Evolutionary conservation across 2,888 invertebrate genomes (phyloP).

Genomic region (Conistra vaccinii): DNA sequence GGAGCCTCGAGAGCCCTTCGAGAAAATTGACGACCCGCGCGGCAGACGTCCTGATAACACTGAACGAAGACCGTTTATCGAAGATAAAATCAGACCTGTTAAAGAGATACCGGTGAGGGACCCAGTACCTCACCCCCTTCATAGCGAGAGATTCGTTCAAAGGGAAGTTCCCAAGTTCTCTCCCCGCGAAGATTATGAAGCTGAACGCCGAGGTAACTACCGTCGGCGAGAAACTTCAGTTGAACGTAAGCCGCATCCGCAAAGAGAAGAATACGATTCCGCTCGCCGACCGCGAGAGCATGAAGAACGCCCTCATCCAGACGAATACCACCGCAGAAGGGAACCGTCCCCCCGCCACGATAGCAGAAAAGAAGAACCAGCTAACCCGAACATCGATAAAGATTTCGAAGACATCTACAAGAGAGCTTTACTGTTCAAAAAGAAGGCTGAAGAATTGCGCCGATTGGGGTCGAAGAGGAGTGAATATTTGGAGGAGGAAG

Average conservation of each 20-base stretch:
- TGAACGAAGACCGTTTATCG: constrained; percentile 69
- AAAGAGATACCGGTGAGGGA: constrained; percentile 55
- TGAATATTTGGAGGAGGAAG: constrained; percentile 62
- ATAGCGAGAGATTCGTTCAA: constrained; percentile 53
- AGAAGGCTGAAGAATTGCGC: constrained; percentile 79
- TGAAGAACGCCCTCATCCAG: constrained; percentile 64
- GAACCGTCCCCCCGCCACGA: constrained; percentile 65
- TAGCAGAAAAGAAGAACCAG: constrained; percentile 53
- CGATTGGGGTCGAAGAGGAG: constrained; percentile 65
- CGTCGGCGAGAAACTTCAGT: constrained; percentile 51
- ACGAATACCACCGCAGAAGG: constrained; percentile 60
- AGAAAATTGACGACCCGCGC: constrained; percentile 56
- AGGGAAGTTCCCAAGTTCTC: constrained; percentile 61
- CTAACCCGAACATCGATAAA: constrained; percentile 72
- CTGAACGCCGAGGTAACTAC: constrained; percentile 56
- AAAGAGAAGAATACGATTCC: constrained; percentile 52
- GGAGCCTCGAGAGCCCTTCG: constrained; percentile 55
- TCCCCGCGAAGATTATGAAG: constrained; percentile 51
- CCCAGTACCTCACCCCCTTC: constrained; percentile 28
- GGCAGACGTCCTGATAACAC: constrained; percentile 60
- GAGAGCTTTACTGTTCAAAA: constrained; percentile 80
- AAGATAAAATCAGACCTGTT: constrained; percentile 65
- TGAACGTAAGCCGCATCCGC: constrained; percentile 49
- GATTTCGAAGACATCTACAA: constrained; percentile 84
- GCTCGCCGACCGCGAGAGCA: constrained; percentile 47